These are phyloP conservation scores for Sicus ferrugineus DNA, from an alignment of 2,888 invertebrate species.

Conservation along the genomic window DNA sequence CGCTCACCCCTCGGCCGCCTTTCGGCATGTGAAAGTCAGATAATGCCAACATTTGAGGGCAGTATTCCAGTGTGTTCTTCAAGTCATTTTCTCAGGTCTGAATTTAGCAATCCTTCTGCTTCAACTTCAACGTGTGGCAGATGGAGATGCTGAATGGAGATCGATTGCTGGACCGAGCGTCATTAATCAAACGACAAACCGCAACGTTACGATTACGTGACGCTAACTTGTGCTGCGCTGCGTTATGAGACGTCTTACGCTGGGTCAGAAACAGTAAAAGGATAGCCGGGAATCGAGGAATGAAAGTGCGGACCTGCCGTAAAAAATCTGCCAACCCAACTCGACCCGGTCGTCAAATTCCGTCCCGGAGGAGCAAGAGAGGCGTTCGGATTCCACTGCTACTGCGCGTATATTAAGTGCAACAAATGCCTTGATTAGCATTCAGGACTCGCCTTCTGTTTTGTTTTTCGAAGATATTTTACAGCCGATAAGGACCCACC, in stretches of 20 bases:
- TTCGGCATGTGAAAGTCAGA: background rate
- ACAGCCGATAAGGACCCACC: too few species aligned
- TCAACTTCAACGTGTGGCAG: constrained; percentile 38
- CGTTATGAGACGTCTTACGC: too few species aligned
- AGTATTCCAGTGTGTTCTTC: too few species aligned
- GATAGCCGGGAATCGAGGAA: background rate
- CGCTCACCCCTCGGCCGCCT: background rate
- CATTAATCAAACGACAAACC: constrained; percentile 61
- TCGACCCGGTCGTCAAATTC: too few species aligned
- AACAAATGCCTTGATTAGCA: constrained; percentile 19
- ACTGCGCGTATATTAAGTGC: constrained; percentile 11
- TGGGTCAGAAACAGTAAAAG: background rate
- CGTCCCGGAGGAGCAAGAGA: too few species aligned
- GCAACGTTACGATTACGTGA: background rate
- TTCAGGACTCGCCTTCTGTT: background rate
- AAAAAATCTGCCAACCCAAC: too few species aligned
- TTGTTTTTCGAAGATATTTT: background rate
- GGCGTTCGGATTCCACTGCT: too few species aligned
- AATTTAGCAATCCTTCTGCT: constrained; percentile 31
- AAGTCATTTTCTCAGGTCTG: constrained; percentile 47
- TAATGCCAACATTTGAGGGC: too few species aligned
- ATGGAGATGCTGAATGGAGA: constrained; percentile 59
- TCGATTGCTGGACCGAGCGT: constrained; percentile 61
- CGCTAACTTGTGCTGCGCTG: too few species aligned
- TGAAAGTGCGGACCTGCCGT: background rate